These are phyloP conservation scores for Metopia argyrocephala DNA, from an alignment of 2,888 invertebrate genomes.

Conservation along the genomic window DNA sequence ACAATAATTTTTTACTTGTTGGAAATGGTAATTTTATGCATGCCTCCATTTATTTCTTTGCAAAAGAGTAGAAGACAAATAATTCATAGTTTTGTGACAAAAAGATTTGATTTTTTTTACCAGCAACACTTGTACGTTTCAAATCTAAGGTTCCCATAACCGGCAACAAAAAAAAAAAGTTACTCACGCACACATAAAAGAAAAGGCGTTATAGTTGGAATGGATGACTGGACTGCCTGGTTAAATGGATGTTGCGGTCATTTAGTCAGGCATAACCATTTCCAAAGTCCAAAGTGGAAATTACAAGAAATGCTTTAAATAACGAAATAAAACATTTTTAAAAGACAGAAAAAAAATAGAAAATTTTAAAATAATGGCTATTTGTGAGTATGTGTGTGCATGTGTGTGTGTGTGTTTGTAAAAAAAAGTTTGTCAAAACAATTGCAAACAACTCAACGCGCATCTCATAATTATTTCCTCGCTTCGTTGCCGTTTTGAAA, in stretches of 20 bases:
- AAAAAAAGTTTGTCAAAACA: slow-evolving; percentile 56
- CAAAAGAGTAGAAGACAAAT: neutral
- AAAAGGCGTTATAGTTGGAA: neutral
- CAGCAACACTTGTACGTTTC: neutral
- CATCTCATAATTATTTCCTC: slow-evolving; percentile 68
- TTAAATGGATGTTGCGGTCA: slow-evolving; percentile 3
- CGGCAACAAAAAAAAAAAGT: neutral
- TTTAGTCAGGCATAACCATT: slow-evolving; percentile 56
- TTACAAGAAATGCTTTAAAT: slow-evolving; percentile 34
- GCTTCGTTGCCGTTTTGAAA: slow-evolving; percentile 68
- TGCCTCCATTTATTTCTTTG: no score
- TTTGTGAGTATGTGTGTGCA: no score
- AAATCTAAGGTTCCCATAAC: neutral
- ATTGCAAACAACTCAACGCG: slow-evolving; percentile 66
- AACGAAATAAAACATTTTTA: neutral
- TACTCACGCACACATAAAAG: neutral
- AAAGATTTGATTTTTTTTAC: no score
- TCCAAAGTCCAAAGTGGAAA: slow-evolving; percentile 41
- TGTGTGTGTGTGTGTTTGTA: no score
- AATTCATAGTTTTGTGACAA: neutral
- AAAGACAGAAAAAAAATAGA: neutral
- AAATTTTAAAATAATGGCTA: slow-evolving; percentile 14
- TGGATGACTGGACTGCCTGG: neutral
- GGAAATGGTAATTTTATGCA: no score
- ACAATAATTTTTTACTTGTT: no score